These are phyloP conservation scores for Lepus americanus DNA, from an alignment of 2,113 vertebrate genomes.

Conservation along the genomic window DNA sequence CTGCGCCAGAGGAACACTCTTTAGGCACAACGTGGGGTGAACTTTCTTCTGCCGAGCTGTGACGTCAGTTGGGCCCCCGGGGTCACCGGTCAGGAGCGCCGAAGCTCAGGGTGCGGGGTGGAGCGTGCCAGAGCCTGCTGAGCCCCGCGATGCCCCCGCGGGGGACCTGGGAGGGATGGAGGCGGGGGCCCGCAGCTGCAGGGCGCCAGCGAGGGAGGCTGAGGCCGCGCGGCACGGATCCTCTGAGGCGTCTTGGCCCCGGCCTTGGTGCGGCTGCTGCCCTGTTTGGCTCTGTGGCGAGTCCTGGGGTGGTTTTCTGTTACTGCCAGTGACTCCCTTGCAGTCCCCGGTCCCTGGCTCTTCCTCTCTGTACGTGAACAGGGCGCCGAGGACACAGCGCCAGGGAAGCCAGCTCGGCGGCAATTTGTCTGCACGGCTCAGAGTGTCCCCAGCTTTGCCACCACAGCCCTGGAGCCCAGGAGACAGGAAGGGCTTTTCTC, in stretches of 20 bases:
- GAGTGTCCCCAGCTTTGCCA: background rate
- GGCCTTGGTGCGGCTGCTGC: too few relatives aligned
- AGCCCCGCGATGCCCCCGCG: background rate
- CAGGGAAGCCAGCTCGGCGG: background rate
- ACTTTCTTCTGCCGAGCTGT: background rate
- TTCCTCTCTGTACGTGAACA: background rate
- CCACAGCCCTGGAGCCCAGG: background rate
- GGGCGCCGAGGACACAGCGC: background rate
- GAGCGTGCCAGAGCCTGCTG: fast-evolving
- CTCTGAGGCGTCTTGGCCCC: too few relatives aligned
- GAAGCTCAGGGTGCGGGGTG: fast-evolving
- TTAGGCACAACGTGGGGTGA: fast-evolving
- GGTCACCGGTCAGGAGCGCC: fast-evolving
- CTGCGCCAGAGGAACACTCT: too few relatives aligned
- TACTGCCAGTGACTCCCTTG: background rate
- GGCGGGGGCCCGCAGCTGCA: too few relatives aligned
- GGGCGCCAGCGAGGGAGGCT: too few relatives aligned
- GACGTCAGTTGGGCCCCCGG: too few relatives aligned
- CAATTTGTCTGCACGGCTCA: fast-evolving
- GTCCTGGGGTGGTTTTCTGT: fast-evolving
- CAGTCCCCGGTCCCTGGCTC: background rate
- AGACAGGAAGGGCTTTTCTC: too few relatives aligned
- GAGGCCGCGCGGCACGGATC: too few relatives aligned
- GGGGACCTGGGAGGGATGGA: too few relatives aligned
- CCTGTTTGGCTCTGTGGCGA: too few relatives aligned